These are phyloP conservation scores for Vimba vimba DNA, from an alignment of 2,113 vertebrate species.

Conservation along the genomic window DNA sequence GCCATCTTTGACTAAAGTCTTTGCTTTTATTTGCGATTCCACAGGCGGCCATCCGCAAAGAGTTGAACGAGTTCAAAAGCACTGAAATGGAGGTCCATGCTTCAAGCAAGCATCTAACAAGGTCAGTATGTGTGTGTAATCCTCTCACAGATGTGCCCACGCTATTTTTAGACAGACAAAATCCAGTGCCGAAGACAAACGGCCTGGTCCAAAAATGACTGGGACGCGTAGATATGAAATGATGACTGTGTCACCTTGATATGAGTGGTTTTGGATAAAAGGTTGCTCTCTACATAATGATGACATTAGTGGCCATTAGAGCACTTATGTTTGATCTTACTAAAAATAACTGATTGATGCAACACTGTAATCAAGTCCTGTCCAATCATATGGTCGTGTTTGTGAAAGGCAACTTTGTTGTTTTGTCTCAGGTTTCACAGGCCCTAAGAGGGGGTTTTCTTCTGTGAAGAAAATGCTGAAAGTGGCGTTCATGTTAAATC, in stretches of 20 bases:
- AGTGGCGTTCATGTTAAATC: constrained; percentile 46
- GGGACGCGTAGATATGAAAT: background rate
- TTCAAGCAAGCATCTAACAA: constrained; percentile 97
- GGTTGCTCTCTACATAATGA: background rate
- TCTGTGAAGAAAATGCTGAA: constrained; percentile 93
- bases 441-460: constrained; percentile 90
- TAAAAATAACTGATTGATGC: constrained; percentile 22
- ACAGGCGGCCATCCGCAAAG: constrained; percentile 97
- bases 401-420: constrained; percentile 55
- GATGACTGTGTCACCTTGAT: background rate
- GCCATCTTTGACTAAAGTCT: too few relatives aligned
- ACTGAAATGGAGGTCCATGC: constrained; percentile 99
- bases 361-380: constrained; percentile 48
- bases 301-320: background rate
- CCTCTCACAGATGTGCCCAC: constrained; percentile 63
- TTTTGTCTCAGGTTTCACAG: constrained; percentile 89
- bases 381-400: constrained; percentile 1
- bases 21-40: constrained; percentile 35
- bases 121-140: constrained; percentile 76
- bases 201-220: constrained; percentile 43
- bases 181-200: constrained; percentile 69
- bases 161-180: constrained; percentile 69
- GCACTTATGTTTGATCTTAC: background rate
- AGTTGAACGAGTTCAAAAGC: constrained; percentile 99
- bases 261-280: background rate